Conservation (phyloP, 2,888 invertebrate genomes). For the Lingula anatina region DNA sequence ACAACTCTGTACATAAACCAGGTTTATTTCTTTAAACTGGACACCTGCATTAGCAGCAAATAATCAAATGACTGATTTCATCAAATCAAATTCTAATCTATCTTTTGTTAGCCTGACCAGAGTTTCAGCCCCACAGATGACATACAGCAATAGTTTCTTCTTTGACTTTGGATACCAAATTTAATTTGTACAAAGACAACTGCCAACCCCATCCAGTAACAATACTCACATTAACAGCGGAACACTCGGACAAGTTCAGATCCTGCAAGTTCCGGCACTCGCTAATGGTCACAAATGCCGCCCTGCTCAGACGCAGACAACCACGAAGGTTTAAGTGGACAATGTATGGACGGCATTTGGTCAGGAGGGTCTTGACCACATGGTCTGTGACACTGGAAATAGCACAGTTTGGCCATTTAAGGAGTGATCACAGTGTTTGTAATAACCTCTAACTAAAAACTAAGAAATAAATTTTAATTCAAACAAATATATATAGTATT, state of each 20-base stretch:
- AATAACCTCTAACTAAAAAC: not conserved
- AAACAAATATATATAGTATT: not conserved
- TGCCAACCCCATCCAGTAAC: too few species aligned
- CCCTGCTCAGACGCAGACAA: constrained; percentile 29
- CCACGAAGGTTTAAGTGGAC: constrained; percentile 49
- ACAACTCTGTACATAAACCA: too few species aligned
- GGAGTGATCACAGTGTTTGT: not conserved
- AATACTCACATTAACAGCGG: constrained; percentile 41
- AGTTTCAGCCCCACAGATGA: too few species aligned
- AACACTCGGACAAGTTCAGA: constrained; percentile 49
- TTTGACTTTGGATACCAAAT: too few species aligned
- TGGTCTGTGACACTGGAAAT: constrained; percentile 44
- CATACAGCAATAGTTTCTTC: too few species aligned
- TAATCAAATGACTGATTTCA: too few species aligned
- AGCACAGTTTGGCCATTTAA: not conserved
- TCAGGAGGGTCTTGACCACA: constrained; percentile 36
- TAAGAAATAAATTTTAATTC: constrained; percentile 1
- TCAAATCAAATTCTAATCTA: too few species aligned
- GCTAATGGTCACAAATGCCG: constrained; percentile 40
- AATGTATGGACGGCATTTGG: constrained; percentile 48
- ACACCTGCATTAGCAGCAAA: too few species aligned
- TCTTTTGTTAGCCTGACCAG: too few species aligned
- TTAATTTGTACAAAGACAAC: too few species aligned
- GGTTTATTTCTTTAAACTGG: too few species aligned
- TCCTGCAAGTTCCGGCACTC: constrained; percentile 52